Conservation (phyloP, 1,140 invertebrate species). For the Cyclina sinensis region DNA sequence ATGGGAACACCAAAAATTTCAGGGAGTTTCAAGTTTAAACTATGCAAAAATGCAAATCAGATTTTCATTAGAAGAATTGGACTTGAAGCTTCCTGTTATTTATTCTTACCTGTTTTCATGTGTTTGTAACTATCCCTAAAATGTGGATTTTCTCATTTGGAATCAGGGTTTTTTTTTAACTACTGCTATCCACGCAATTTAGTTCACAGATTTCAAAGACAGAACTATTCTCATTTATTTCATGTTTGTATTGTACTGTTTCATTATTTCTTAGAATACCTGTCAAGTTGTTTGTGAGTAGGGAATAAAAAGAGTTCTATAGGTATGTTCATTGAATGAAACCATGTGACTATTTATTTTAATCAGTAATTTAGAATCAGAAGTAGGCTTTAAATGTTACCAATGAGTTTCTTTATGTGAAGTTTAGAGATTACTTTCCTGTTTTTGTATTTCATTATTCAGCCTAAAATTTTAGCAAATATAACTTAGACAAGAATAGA, state of each 20-base stretch:
- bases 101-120: background rate
- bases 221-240: background rate
- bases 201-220: background rate
- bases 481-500: constrained; percentile 22
- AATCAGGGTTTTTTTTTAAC: background rate
- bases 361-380: background rate
- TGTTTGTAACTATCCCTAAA: too few relatives aligned
- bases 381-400: constrained; percentile 27
- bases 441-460: background rate
- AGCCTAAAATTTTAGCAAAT: background rate
- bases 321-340: constrained; percentile 43
- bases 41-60: background rate
- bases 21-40: constrained; percentile 34
- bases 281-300: constrained; percentile 55
- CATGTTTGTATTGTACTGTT: constrained; percentile 12
- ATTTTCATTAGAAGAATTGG: background rate
- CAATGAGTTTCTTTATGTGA: background rate
- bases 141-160: background rate
- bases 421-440: background rate
- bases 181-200: background rate
- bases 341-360: constrained; percentile 40
- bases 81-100: background rate
- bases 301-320: background rate
- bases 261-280: constrained; percentile 47
- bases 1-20: background rate